Evolutionary conservation across 2,888 invertebrate species (phyloP).

Genomic region (Hypomecis punctinalis): DNA sequence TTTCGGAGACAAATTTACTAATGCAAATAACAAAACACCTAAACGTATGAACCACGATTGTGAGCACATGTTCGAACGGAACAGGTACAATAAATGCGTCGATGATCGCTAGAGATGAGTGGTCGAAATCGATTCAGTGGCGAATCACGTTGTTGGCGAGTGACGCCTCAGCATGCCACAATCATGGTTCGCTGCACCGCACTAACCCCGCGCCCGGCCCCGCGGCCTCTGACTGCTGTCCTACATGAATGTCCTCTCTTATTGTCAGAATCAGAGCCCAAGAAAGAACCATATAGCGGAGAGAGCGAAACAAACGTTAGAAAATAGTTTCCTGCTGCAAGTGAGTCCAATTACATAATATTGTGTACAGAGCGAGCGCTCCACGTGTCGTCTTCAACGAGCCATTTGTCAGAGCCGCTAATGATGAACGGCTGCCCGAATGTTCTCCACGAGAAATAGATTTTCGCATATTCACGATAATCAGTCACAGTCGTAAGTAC

Average conservation of each 20-base stretch:
- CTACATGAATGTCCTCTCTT: constrained; percentile 74
- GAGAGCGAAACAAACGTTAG: constrained; percentile 83
- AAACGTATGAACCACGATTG: constrained; percentile 10
- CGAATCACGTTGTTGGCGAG: constrained; percentile 11
- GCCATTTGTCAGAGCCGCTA: constrained; percentile 26
- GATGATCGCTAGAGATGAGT: constrained; percentile 16
- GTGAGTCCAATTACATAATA: constrained; percentile 72
- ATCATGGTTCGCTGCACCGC: constrained; percentile 11
- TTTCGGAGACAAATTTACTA: neutral
- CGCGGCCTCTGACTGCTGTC: constrained; percentile 44
- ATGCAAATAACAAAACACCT: constrained; percentile 20
- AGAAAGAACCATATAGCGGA: constrained; percentile 83
- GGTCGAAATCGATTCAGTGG: constrained; percentile 12
- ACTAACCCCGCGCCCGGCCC: constrained; percentile 1
- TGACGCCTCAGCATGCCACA: constrained; percentile 8
- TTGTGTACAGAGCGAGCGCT: constrained; percentile 45
- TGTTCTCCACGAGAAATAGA: constrained; percentile 8
- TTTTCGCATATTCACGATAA: neutral
- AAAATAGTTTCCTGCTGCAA: constrained; percentile 82
- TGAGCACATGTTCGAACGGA: constrained; percentile 6
- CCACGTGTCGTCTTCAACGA: constrained; percentile 59
- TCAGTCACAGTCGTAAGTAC: neutral
- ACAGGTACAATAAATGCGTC: constrained; percentile 14
- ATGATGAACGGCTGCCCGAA: constrained; percentile 22
- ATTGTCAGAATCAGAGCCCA: constrained; percentile 82